A percentile compares a stretch with the other conserved stretches of the same genome.
These are phyloP conservation scores for Gadus chalcogrammus DNA, from an alignment of 2,113 vertebrate genomes.

Conservation along the genomic window DNA sequence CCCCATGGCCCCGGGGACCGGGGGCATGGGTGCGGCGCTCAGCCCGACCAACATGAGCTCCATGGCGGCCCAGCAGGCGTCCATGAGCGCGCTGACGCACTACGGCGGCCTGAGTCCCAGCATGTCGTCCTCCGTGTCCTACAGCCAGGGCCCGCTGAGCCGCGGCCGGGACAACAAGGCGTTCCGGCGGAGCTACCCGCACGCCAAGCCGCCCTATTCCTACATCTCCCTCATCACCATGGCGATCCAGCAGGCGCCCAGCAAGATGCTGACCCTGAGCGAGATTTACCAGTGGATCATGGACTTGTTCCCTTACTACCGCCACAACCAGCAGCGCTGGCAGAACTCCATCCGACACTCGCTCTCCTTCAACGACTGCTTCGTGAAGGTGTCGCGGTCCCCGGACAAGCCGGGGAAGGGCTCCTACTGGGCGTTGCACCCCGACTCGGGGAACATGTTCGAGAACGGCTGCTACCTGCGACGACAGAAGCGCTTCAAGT, in stretches of 20 bases:
- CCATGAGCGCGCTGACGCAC: slow-evolving; percentile 84
- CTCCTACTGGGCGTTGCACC: slow-evolving; percentile 97
- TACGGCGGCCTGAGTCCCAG: slow-evolving; percentile 88
- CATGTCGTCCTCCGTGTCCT: slow-evolving; percentile 87
- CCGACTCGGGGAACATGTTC: slow-evolving; percentile 98
- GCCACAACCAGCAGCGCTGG: slow-evolving; percentile 98
- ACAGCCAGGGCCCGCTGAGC: slow-evolving; percentile 80
- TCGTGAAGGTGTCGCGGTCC: slow-evolving; percentile 95
- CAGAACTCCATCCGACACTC: slow-evolving; percentile 99
- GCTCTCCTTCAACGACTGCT: slow-evolving; percentile 97
- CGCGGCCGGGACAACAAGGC: slow-evolving; percentile 84
- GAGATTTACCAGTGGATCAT: slow-evolving; percentile 99
- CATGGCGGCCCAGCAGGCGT: slow-evolving; percentile 81
- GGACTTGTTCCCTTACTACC: slow-evolving; percentile 96
- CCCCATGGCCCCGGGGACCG: slow-evolving; percentile 66
- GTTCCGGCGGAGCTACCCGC: slow-evolving; percentile 92
- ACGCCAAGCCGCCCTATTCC: slow-evolving; percentile 96
- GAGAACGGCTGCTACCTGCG: slow-evolving; percentile 98
- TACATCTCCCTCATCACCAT: slow-evolving; percentile 99
- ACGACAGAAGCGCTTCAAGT: slow-evolving; percentile 97
- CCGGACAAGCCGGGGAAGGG: slow-evolving; percentile 98
- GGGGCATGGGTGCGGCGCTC: slow-evolving; percentile 82
- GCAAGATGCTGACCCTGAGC: slow-evolving; percentile 95
- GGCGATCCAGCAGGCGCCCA: slow-evolving; percentile 96
- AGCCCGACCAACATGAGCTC: slow-evolving; percentile 84